Evolutionary conservation across 1,140 invertebrate species (phyloP).

Genomic region (Pseudomyrmex cubaensis): DNA sequence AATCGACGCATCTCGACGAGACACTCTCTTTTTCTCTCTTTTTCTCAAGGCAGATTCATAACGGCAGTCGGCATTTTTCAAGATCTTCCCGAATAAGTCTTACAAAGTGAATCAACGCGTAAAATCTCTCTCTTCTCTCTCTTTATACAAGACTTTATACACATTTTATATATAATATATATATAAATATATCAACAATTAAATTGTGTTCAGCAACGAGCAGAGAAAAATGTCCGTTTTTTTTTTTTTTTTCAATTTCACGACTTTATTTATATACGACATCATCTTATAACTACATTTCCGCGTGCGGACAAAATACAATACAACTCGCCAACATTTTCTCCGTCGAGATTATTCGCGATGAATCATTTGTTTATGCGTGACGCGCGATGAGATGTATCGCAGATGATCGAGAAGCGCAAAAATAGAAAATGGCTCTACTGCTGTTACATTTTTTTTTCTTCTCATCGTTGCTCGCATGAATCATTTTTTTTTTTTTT

Average conservation of each 20-base stretch:
- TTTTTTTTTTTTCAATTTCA: not conserved
- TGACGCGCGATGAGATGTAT: not conserved
- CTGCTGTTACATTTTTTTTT: too few relatives aligned
- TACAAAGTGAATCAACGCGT: not conserved
- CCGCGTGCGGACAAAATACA: not conserved
- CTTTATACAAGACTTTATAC: not conserved
- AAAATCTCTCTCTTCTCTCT: constrained; percentile 1
- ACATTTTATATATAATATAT: not conserved
- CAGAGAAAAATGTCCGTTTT: not conserved
- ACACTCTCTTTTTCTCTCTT: too few relatives aligned
- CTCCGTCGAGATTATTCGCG: too few relatives aligned
- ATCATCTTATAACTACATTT: not conserved
- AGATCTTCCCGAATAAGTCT: too few relatives aligned
- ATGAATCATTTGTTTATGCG: constrained; percentile 12
- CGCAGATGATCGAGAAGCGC: not conserved
- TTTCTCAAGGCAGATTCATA: too few relatives aligned
- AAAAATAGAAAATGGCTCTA: constrained; percentile 39
- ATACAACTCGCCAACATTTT: not conserved
- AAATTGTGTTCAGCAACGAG: not conserved
- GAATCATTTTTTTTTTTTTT: constrained; percentile 27
- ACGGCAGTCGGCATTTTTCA: too few relatives aligned
- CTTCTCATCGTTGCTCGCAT: not conserved
- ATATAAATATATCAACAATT: not conserved
- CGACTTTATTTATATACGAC: not conserved
- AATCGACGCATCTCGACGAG: too few relatives aligned